Evolutionary conservation across 2,113 vertebrate species (phyloP).

Genomic region (Leptocoma aspasia): DNA sequence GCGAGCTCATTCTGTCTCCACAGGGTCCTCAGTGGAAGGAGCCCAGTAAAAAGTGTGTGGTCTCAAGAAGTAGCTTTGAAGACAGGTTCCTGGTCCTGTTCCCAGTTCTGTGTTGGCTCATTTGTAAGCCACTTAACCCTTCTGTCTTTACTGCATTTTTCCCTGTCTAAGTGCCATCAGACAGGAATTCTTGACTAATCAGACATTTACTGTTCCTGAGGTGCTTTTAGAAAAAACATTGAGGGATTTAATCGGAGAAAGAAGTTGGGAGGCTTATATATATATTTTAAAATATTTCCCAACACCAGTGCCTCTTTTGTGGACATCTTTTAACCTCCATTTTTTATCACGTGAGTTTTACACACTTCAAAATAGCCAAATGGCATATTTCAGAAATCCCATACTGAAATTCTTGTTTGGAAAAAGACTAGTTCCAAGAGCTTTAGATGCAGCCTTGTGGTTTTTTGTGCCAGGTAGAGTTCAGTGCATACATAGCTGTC

Average conservation of each 20-base stretch:
- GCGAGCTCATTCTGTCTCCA: background rate
- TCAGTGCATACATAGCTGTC: background rate
- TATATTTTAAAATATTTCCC: background rate
- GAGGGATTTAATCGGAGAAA: background rate
- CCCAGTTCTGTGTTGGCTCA: conserved; percentile 41
- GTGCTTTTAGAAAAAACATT: background rate
- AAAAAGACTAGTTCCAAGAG: background rate
- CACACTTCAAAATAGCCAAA: background rate
- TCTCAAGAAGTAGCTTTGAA: conserved; percentile 39
- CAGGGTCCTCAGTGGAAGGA: background rate
- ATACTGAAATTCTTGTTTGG: background rate
- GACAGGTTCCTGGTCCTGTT: conserved; percentile 54
- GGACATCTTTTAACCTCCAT: background rate
- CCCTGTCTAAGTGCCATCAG: background rate
- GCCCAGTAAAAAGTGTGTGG: conserved; percentile 48
- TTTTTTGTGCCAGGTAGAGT: background rate
- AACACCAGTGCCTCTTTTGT: background rate
- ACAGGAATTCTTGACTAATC: background rate
- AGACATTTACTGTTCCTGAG: background rate
- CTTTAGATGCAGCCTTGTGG: background rate
- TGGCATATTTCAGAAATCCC: background rate
- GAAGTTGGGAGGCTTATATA: background rate
- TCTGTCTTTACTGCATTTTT: conserved; percentile 14
- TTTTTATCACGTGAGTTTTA: background rate
- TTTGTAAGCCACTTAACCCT: conserved; percentile 56